Conservation (phyloP, 2,113 vertebrate genomes). For the Lutjanus erythropterus region DNA sequence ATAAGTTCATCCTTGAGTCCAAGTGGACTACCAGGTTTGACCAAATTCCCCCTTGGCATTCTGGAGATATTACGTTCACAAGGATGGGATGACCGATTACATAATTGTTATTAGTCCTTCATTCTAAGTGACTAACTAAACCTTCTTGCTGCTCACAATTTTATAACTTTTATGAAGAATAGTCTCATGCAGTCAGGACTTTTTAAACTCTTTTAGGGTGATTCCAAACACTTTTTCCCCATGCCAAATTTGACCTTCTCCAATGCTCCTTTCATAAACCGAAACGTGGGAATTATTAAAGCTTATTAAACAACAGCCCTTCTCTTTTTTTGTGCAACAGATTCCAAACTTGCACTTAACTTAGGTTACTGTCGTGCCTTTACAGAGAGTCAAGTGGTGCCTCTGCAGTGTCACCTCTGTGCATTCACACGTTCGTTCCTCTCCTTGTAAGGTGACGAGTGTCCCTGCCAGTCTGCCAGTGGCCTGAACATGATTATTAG, state of each 20-base stretch:
- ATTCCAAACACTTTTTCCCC: background rate
- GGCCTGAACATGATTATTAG: conserved; percentile 7
- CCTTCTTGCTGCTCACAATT: background rate
- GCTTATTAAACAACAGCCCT: background rate
- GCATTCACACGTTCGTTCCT: conserved; percentile 54
- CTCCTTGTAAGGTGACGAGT: conserved; percentile 69
- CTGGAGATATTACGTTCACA: too few species aligned
- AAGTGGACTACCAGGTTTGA: too few species aligned
- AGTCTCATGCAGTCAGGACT: background rate
- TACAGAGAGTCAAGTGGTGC: conserved; percentile 28
- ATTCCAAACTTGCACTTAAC: background rate
- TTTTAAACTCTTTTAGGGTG: background rate
- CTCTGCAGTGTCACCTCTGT: conserved; percentile 18
- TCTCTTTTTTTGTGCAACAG: background rate
- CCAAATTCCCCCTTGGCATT: too few species aligned
- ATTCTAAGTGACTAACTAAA: background rate
- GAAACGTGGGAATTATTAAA: background rate
- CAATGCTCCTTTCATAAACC: background rate
- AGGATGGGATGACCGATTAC: background rate
- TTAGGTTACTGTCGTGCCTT: background rate
- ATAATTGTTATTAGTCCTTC: background rate
- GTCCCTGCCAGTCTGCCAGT: conserved; percentile 10
- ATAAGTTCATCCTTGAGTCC: too few species aligned
- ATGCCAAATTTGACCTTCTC: background rate
- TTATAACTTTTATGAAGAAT: background rate